A percentile compares a stretch with the other conserved stretches of the same genome.
Evolutionary conservation across 2,113 vertebrate species (phyloP).

Genomic region (Silurus asotus): DNA sequence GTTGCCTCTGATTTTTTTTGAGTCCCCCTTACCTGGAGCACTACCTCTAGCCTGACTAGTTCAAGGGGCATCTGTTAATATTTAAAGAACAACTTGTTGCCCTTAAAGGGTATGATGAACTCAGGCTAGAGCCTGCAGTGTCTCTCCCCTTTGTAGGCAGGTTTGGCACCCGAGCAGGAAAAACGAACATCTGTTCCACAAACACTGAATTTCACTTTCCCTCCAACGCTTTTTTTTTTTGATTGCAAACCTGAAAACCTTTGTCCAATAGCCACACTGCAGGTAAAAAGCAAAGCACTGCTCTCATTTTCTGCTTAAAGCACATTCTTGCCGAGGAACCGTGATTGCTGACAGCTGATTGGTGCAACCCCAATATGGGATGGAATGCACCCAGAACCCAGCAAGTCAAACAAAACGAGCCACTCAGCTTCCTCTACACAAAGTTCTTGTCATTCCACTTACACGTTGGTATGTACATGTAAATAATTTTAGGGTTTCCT

Average conservation of each 20-base stretch:
- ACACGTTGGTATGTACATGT: not conserved
- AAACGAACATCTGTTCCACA: slow-evolving; percentile 49
- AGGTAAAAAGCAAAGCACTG: not conserved
- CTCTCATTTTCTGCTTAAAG: not conserved
- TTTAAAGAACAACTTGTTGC: slow-evolving; percentile 54
- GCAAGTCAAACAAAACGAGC: not conserved
- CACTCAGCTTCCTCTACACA: not conserved
- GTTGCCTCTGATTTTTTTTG: slow-evolving; percentile 27
- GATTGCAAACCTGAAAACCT: not conserved
- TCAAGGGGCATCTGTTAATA: slow-evolving; percentile 56
- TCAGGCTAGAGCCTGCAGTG: not conserved
- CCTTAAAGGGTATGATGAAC: slow-evolving; percentile 46
- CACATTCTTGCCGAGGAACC: not conserved
- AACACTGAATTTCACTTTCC: not conserved
- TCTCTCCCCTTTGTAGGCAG: not conserved
- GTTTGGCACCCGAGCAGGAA: slow-evolving; percentile 31
- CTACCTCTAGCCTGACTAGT: slow-evolving; percentile 44
- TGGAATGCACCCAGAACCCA: slow-evolving; percentile 1
- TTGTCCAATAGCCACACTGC: not conserved
- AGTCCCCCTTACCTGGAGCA: slow-evolving; percentile 46
- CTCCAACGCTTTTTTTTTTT: slow-evolving; percentile 3
- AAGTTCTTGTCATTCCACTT: not conserved
- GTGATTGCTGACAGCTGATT: not conserved
- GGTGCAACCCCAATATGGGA: not conserved
- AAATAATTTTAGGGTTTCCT: slow-evolving; percentile 36